These are phyloP conservation scores for Eremophila alpestris DNA, from an alignment of 2,797 vertebrate genomes.

Conservation along the genomic window DNA sequence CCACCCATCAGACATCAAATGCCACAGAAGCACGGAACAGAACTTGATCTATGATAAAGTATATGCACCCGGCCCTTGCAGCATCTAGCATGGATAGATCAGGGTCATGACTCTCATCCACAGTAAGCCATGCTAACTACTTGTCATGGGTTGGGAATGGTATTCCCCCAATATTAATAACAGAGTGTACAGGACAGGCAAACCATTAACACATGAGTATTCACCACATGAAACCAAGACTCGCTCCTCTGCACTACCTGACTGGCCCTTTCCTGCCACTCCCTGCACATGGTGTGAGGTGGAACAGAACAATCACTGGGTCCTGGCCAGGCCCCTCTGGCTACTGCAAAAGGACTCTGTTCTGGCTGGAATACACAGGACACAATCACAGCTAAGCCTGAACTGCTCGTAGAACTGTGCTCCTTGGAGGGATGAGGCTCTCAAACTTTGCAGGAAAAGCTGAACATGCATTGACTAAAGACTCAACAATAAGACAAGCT, in stretches of 20 bases:
- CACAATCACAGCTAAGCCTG: not conserved
- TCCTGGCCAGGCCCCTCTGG: not conserved
- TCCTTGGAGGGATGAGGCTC: not conserved
- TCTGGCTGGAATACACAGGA: not conserved
- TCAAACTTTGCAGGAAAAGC: not conserved
- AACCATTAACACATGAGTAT: fast-evolving
- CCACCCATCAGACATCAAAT: not conserved
- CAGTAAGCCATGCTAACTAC: not conserved
- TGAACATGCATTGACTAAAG: not conserved
- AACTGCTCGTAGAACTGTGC: not conserved
- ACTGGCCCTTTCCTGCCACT: not conserved
- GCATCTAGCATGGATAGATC: not conserved
- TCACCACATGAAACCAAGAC: not conserved
- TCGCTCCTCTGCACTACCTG: fast-evolving
- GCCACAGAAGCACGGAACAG: not conserved
- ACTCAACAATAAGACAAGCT: not conserved
- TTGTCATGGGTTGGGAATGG: not conserved
- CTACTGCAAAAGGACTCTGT: not conserved
- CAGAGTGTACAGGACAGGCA: not conserved
- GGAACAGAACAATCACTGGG: not conserved
- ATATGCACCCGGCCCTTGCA: too few relatives aligned
- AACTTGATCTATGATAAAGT: too few relatives aligned
- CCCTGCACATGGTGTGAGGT: not conserved
- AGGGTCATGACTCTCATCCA: too few relatives aligned
- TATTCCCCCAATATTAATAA: not conserved